Percentiles rank a stretch among this genome's conserved stretches.
Conservation (phyloP, 2,888 invertebrate species). For the Lysandra coridon region DNA sequence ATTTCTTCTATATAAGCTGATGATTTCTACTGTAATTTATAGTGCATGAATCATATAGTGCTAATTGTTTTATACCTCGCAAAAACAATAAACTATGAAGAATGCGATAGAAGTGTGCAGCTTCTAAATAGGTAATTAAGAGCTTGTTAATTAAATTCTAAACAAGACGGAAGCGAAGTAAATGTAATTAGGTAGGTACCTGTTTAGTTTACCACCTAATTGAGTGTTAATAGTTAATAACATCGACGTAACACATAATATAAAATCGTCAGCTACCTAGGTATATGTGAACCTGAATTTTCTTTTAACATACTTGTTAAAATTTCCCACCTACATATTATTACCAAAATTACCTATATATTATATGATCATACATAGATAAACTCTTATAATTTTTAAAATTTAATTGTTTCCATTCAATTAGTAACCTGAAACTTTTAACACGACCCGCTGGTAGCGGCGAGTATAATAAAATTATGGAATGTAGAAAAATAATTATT, state of each 20-base stretch:
- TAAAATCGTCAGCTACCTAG: neutral
- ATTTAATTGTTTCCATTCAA: neutral
- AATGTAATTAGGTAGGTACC: neutral
- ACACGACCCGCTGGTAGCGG: neutral
- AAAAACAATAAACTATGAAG: neutral
- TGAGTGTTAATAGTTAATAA: neutral
- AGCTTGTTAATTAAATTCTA: neutral
- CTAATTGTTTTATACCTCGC: neutral
- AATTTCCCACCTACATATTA: neutral
- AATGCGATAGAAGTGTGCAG: neutral
- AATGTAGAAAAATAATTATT: constrained; percentile 61
- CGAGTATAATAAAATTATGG: constrained; percentile 41
- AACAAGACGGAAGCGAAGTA: neutral
- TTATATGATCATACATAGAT: neutral
- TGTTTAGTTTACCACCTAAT: neutral
- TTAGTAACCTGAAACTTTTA: constrained; percentile 16
- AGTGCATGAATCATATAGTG: neutral
- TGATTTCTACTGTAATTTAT: constrained; percentile 26
- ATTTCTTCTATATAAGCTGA: constrained; percentile 33
- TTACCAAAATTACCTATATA: too few relatives aligned
- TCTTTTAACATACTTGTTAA: neutral
- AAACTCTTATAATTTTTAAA: neutral
- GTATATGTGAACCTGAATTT: neutral
- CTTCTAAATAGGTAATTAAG: neutral
- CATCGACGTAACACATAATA: neutral